Evolutionary conservation across 2,113 vertebrate species (phyloP), one percentile per base, ranked within the genome.

Genomic region (Suncus etruscus): DNA sequence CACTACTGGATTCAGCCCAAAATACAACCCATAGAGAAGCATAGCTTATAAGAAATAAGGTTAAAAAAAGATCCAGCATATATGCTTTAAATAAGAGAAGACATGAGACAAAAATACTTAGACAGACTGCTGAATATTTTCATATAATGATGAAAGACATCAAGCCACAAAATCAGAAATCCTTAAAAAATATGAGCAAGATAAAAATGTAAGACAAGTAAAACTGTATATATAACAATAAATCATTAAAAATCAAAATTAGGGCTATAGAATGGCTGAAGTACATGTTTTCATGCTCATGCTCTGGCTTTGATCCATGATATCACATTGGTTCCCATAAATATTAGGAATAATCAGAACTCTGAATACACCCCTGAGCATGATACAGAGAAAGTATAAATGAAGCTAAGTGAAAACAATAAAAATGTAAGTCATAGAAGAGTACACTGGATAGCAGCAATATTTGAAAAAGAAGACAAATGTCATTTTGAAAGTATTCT

Each of bases 101-200:
- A 84, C 75, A 10, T 68, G 15, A 25, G 63, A 11, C 68, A 75
- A 93, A 45, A 3, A n/a, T 66, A 89, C 66, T 87, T 66, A 93
- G 50, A 20, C 5, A 61, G 14, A 83, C 6, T 16, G 47, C 48
- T 93, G 47, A 39, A 76, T 70, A 24, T n/a, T 77, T 78, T 66
- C 32, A 50, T 68, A 72, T 86, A 39, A 16, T 66, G 31, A 80
- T 80, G 65, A 79, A 93, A 90, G 39, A 61, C 24, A 79, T 31
- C 22, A 86, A 80, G 6, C 68, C 9, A 80, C 66, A 94, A 58
- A 76, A 79, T 80, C 11, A 86, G 72, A 50, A 91, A 63, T 8
- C 54, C 72, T 51, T 93, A 8, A 86, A 83, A 80, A 79, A 24
- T 66, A 18, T 31, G 93, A 83, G 18, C 4, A 16, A 86, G 39